Evolutionary conservation across 1,140 invertebrate species (phyloP).

Genomic region (Trichonephila clavata): DNA sequence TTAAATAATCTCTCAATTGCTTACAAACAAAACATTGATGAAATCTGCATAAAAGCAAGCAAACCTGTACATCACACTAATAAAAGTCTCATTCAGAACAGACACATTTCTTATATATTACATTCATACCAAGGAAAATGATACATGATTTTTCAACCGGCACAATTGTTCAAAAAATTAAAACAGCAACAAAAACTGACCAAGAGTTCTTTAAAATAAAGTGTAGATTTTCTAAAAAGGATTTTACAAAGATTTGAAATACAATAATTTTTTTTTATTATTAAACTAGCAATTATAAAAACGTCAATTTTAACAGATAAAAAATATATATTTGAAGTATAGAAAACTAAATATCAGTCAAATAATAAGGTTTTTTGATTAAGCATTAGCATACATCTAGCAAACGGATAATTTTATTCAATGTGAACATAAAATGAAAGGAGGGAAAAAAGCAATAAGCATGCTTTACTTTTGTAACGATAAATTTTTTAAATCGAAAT

Average conservation of each 20-base stretch:
- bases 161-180: neutral
- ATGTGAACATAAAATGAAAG: neutral
- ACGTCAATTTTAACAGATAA: neutral
- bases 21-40: slow-evolving; percentile 65
- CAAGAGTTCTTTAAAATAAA: neutral
- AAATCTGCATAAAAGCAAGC: slow-evolving; percentile 61
- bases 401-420: neutral
- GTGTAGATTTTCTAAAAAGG: neutral
- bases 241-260: neutral
- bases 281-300: neutral
- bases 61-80: slow-evolving; percentile 59
- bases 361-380: too few relatives aligned
- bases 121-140: slow-evolving; percentile 25
- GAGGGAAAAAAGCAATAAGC: neutral
- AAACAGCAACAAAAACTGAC: slow-evolving; percentile 36
- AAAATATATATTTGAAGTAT: neutral
- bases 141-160: neutral
- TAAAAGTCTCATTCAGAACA: slow-evolving; percentile 24
- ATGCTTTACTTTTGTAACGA: neutral
- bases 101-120: neutral
- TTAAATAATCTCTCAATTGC: slow-evolving; percentile 74
- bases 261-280: neutral
- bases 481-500: neutral
- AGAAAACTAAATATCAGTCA: slow-evolving; percentile 2
- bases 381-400: too few relatives aligned